phyloP scores from a whole-genome alignment of 2,888 invertebrate species.

The Synanthedon formicaeformis region DNA sequence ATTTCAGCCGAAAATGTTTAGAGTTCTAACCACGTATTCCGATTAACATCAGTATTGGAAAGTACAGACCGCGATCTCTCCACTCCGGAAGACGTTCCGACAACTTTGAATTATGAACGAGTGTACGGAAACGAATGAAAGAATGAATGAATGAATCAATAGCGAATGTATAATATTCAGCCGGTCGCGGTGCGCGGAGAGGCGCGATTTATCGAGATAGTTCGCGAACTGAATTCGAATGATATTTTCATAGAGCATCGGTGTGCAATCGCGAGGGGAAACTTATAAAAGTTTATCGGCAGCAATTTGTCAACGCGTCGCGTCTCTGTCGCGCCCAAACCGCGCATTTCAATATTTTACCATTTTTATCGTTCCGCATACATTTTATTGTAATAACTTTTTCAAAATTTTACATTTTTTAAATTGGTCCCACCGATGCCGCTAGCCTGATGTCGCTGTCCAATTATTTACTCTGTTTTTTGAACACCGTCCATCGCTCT shows the following conservation, averaged over 20 bases:
- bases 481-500: not conserved
- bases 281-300: constrained; percentile 32
- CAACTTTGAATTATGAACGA: constrained; percentile 14
- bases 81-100: constrained; percentile 2
- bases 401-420: constrained; percentile 1
- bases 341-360: constrained; percentile 22
- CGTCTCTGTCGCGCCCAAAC: constrained; percentile 14
- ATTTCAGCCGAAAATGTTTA: constrained; percentile 6
- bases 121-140: constrained; percentile 1
- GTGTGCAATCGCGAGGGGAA: constrained; percentile 6
- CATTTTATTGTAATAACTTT: constrained; percentile 6
- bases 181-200: constrained; percentile 2
- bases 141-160: constrained; percentile 5
- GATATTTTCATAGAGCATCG: constrained; percentile 6
- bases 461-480: not conserved
- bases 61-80: constrained; percentile 6
- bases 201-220: constrained; percentile 21
- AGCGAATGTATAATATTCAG: not conserved
- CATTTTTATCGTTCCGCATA: constrained; percentile 9
- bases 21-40: constrained; percentile 20
- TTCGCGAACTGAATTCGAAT: constrained; percentile 20
- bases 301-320: constrained; percentile 29
- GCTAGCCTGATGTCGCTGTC: not conserved
- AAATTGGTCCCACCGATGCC: not conserved
- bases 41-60: constrained; percentile 28